Base-by-base conservation (phyloP, 64 coral and sea anemone genomes). In the Montipora cactus region DNA sequence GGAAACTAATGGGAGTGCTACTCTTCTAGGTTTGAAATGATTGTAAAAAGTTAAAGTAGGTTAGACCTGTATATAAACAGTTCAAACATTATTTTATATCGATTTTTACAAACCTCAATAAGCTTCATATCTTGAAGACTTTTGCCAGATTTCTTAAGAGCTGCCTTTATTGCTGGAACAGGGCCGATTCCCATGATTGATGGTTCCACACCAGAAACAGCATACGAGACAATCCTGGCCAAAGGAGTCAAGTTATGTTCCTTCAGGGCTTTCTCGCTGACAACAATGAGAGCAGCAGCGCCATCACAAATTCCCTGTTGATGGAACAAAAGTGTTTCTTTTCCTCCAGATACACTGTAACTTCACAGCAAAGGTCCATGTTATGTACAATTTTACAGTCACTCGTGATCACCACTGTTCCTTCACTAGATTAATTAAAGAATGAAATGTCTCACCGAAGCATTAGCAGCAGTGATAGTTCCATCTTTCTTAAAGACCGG, bases 111-210 rank as follows among this genome's bases (percentile, higher is more conserved):
- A 49, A 99, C 98, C 95, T 99, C 98, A 45, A 95, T 92, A 77
- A 99, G 89, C 18, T 88, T 77, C 98, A 99, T 99, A 69, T 99
- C 95, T 73, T 99, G 90, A 44, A 99, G 89, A 18, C 90, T 94
- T 48, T 96, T 94, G 44, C 79, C 89, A 67, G 92, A 92, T 67
- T 90, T 94, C 22, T 87, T 87, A 7, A 99, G 79, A 19, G 98
- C 95, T 46, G 88, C 79, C 37, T 92, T 99, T 8, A 99, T 89
- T 13, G 98, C 88, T 19, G 98, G 98, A n/a, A 99, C 95, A 75
- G 98, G 98, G 12, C 98, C 98, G 68, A 99, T 99, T 22, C 98
- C 98, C 98, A 99, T 99, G 77, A 99, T 99, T 23, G 95, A 92
- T 58, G 98, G 98, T 1, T 99, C 98, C 18, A 96, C 95, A 81